Evolutionary conservation across 1,140 invertebrate genomes (phyloP).

Genomic region (Ctenoplectra terminalis): DNA sequence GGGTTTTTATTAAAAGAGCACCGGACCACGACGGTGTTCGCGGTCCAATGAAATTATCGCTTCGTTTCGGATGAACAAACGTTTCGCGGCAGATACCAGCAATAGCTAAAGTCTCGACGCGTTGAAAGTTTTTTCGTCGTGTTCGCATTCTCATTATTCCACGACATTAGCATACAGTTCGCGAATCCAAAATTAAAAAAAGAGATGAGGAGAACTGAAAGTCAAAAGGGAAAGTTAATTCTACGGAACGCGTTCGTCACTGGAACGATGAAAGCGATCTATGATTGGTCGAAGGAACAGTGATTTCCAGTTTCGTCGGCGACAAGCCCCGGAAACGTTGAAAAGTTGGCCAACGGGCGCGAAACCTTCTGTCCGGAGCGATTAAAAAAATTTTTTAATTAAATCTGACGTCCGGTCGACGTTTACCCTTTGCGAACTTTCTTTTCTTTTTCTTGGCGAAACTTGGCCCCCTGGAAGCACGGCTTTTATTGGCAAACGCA

Average conservation of each 20-base stretch:
- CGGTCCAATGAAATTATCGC: constrained; percentile 1
- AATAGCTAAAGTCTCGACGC: not conserved
- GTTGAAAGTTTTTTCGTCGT: not conserved
- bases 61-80: constrained; percentile 4
- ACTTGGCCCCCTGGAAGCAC: constrained; percentile 3
- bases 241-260: not conserved
- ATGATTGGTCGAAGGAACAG: not conserved
- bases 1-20: constrained; percentile 20
- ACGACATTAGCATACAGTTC: not conserved
- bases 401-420: not conserved
- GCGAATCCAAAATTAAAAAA: not conserved
- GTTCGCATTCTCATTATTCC: not conserved
- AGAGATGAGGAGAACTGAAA: not conserved
- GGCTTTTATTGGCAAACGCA: constrained; percentile 33
- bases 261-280: not conserved
- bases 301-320: not conserved
- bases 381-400: constrained; percentile 46
- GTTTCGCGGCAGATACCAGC: not conserved
- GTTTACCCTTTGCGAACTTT: constrained; percentile 9
- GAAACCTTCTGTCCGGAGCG: not conserved
- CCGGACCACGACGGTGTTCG: not conserved
- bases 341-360: not conserved
- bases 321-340: not conserved
- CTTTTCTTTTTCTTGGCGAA: constrained; percentile 14
- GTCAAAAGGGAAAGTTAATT: not conserved